Evolutionary conservation across 1,140 invertebrate genomes (phyloP), one percentile per base, ranked within the genome.

Genomic region (Ylistrum balloti): DNA sequence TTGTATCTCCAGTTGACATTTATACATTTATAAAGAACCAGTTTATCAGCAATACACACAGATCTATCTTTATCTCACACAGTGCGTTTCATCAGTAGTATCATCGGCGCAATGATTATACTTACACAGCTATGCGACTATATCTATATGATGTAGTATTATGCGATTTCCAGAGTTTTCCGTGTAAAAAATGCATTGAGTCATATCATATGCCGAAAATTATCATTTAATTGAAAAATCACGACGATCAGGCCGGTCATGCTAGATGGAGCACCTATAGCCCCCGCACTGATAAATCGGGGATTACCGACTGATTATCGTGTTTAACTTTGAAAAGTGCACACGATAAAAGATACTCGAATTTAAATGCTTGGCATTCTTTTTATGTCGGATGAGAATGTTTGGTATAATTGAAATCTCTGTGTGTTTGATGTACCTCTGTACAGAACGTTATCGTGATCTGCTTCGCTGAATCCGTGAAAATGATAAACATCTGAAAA

Each of bases 161-260:
- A 74, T 74, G 56, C 28, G 56, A 74, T 74, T 74, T 74, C 56
- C 56, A 74, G 56, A 74, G 56, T 74, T 74, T 74, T 74, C n/a
- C 56, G 56, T 74, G 15, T 74, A 74, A 74, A 74, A 74, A 74
- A 74, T 5, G 56, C 56, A 74, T 74, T 74, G 56, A 74, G 56
- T 74, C 56, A 74, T 74, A 74, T 74, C 56, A 74, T 74, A 74
- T 74, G 56, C 56, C 56, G 56, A 74, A 74, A 74, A 74, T 74
- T 74, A 74, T 74, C 56, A 74, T 74, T 74, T 74, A 74, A 74
- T 74, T 74, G 56, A 74, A 74, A 74, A 74, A 74, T 74, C 56
- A 74, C 56, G 56, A 74, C 56, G n/a, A 74, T 74, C 56, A 74
- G 56, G 3, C 22, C 56, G 56, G 56, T 74, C 56, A 74, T 74